These are phyloP conservation scores for Glossophaga mutica DNA, from an alignment of 2,797 vertebrate genomes.

Conservation along the genomic window DNA sequence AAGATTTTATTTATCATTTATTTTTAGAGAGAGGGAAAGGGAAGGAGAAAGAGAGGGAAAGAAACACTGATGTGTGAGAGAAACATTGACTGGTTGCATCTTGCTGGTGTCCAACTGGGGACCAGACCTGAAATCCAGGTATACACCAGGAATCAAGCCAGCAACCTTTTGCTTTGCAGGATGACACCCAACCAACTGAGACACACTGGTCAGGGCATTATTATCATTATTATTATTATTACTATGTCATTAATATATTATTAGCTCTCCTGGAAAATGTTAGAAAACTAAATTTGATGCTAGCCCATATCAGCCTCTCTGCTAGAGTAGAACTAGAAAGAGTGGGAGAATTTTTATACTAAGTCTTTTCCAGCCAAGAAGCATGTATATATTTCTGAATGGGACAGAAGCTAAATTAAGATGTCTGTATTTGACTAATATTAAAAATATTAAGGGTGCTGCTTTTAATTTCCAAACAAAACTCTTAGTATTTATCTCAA, in stretches of 20 bases:
- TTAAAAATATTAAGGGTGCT: neutral
- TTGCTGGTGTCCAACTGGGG: neutral
- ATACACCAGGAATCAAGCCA: neutral
- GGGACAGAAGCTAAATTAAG: neutral
- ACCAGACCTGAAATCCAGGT: neutral
- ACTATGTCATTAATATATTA: neutral
- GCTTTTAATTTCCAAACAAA: neutral
- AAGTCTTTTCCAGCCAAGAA: neutral
- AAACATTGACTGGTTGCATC: neutral
- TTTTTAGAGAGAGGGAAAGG: neutral
- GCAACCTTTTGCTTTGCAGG: neutral
- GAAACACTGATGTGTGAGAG: too few species aligned
- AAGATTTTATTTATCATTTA: neutral
- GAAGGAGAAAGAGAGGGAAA: neutral
- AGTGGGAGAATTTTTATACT: neutral
- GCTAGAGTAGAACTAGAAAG: neutral
- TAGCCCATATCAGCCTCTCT: neutral
- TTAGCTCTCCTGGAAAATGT: neutral
- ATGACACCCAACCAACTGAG: neutral
- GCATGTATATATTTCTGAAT: neutral
- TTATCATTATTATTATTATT: neutral
- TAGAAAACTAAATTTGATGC: slow-evolving; percentile 2
- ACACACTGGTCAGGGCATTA: neutral
- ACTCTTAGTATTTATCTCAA: neutral
- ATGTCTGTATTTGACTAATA: neutral